phyloP scores from a whole-genome alignment of 2,888 invertebrate species.

The Leucania comma region DNA sequence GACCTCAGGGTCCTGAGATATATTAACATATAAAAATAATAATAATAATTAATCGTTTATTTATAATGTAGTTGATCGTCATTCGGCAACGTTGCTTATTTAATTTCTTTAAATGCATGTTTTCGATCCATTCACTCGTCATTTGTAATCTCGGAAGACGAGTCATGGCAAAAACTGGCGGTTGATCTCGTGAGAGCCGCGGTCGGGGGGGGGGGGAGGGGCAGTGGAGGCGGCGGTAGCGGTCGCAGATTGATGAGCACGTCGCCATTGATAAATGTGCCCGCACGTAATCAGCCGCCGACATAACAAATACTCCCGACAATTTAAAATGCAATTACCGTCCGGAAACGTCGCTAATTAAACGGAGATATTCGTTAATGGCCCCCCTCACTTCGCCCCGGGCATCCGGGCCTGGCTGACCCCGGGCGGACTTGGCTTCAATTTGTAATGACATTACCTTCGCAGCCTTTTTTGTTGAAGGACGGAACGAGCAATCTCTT shows the following conservation, averaged over 20 bases:
- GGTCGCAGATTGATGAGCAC: constrained; percentile 54
- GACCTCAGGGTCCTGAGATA: no score
- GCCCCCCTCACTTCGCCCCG: constrained; percentile 47
- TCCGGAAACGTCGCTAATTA: constrained; percentile 80
- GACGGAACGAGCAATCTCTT: constrained; percentile 61
- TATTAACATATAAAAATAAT: no score
- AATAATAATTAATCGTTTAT: no score
- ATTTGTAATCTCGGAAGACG: background rate
- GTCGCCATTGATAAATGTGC: constrained; percentile 54
- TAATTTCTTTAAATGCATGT: background rate
- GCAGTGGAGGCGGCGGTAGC: background rate
- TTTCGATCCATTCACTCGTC: background rate
- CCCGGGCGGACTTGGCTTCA: constrained; percentile 63
- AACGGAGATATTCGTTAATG: constrained; percentile 80
- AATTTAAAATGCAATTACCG: constrained; percentile 84
- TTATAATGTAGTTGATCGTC: background rate
- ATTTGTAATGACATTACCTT: constrained; percentile 68
- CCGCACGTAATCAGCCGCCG: constrained; percentile 47
- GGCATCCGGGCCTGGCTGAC: constrained; percentile 37
- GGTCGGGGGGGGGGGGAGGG: background rate
- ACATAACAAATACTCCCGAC: constrained; percentile 67
- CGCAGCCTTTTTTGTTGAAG: constrained; percentile 63
- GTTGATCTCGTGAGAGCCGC: constrained; percentile 15
- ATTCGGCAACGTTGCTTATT: background rate
- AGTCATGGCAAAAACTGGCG: constrained; percentile 14